Evolutionary conservation across 2,888 invertebrate species (phyloP).

Genomic region (Mayetiola destructor): DNA sequence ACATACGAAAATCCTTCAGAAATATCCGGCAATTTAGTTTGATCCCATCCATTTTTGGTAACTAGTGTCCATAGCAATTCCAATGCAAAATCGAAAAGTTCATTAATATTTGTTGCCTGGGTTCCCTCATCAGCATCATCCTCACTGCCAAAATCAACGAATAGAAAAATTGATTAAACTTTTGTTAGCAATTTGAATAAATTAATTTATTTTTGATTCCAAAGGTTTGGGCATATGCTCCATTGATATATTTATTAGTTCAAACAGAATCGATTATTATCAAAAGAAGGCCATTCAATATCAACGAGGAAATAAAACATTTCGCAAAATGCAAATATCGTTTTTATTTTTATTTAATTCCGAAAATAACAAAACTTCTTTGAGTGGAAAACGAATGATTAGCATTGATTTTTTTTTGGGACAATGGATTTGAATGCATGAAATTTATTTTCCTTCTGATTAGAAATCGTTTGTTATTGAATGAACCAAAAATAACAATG

Average conservation of each 20-base stretch:
- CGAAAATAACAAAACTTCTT: too few species aligned
- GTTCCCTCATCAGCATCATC: neutral
- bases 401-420: too few species aligned
- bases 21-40: constrained; percentile 29
- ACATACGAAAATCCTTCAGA: constrained; percentile 30
- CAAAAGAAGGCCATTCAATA: neutral
- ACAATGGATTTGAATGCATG: too few species aligned
- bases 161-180: neutral
- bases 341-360: too few species aligned
- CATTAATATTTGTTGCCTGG: constrained; percentile 27
- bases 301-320: neutral
- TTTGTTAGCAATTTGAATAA: neutral
- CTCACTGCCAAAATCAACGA: neutral
- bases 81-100: constrained; percentile 32
- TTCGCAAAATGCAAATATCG: too few species aligned
- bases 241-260: too few species aligned
- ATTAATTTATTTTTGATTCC: neutral
- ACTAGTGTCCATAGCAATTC: constrained; percentile 28
- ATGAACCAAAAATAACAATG: too few species aligned
- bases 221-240: too few species aligned
- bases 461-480: too few species aligned
- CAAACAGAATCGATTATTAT: too few species aligned
- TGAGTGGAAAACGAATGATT: too few species aligned
- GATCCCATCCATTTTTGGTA: constrained; percentile 27
- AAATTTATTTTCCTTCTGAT: too few species aligned